phyloP scores from a whole-genome alignment of 2,888 invertebrate genomes.

The Cephus rjabovi region DNA sequence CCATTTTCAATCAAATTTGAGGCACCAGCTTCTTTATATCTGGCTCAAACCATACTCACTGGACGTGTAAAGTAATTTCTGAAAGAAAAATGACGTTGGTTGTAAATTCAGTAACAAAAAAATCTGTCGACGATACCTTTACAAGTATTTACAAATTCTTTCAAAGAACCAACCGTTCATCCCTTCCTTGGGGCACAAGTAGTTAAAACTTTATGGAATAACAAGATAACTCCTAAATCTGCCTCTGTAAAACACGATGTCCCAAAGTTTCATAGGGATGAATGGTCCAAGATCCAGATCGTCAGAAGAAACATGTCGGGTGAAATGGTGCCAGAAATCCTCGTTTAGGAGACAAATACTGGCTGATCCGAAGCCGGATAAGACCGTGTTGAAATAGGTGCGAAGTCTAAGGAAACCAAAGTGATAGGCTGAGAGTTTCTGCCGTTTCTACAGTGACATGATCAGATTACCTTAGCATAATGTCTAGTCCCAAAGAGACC shows the following conservation, averaged over 20 bases:
- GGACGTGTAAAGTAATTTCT: neutral
- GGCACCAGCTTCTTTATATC: conserved; percentile 12
- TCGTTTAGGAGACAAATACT: conserved; percentile 43
- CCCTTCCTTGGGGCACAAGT: neutral
- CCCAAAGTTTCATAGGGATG: conserved; percentile 25
- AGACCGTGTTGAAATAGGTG: conserved; percentile 48
- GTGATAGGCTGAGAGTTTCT: conserved; percentile 15
- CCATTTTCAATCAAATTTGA: conserved; percentile 16
- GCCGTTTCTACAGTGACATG: conserved; percentile 27
- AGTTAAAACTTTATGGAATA: conserved; percentile 1
- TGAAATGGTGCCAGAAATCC: conserved; percentile 34
- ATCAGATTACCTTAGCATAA: conserved; percentile 39
- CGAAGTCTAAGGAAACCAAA: conserved; percentile 36
- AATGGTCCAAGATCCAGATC: conserved; percentile 37
- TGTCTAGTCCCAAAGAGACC: conserved; percentile 13
- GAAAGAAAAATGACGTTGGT: neutral
- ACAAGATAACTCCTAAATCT: conserved; percentile 10
- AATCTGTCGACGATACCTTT: neutral
- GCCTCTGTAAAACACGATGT: conserved; percentile 19
- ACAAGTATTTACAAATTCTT: neutral
- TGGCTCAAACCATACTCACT: neutral
- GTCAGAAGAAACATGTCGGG: conserved; percentile 11
- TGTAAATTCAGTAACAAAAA: neutral
- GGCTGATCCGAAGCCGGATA: conserved; percentile 40
- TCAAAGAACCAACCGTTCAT: neutral